Conservation (phyloP, 2,113 vertebrate species). For the Bufo bufo region DNA sequence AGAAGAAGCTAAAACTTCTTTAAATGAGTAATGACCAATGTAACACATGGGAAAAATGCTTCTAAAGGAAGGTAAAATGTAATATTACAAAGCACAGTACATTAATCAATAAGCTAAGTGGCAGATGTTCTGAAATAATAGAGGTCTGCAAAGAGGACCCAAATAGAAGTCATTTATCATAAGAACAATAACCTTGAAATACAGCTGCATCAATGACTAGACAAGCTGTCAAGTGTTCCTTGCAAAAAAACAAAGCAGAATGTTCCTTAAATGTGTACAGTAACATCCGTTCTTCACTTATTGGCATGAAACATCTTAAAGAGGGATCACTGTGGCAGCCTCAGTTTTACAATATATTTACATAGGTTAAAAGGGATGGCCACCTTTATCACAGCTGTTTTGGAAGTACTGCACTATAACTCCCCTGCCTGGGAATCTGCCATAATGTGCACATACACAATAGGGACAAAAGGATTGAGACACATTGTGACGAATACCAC, state of each 20-base stretch:
- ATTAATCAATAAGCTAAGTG: constrained; percentile 31
- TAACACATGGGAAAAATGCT: not conserved
- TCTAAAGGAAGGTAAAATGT: not conserved
- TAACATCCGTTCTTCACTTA: not conserved
- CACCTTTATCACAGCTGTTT: no score
- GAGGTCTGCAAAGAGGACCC: not conserved
- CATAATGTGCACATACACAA: no score
- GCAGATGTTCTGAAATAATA: constrained; percentile 2
- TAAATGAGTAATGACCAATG: not conserved
- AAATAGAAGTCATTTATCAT: constrained; percentile 38
- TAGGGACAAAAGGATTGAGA: no score
- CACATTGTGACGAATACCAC: no score
- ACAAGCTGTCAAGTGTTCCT: not conserved
- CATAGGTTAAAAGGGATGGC: no score
- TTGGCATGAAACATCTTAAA: not conserved
- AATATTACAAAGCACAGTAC: constrained; percentile 2
- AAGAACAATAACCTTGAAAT: constrained; percentile 42
- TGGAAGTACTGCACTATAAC: no score
- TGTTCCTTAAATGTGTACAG: not conserved
- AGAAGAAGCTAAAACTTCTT: not conserved
- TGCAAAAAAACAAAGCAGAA: not conserved
- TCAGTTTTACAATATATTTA: not conserved
- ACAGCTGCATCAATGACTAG: constrained; percentile 1
- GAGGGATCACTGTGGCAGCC: not conserved
- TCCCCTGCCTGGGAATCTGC: no score